Conservation (phyloP, 2,888 invertebrate species). For the Trilocha varians region DNA sequence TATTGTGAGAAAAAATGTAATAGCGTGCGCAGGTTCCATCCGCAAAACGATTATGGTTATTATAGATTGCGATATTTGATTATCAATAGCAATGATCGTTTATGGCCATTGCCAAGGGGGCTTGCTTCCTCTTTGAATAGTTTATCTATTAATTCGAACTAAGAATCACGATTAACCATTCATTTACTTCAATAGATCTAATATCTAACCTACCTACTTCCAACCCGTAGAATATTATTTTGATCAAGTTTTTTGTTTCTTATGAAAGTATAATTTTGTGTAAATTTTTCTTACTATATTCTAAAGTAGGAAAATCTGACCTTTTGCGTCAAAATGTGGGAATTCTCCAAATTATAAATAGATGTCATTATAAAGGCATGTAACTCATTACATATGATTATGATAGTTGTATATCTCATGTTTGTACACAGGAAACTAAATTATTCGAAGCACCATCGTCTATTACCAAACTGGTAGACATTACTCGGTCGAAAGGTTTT, state of each 20-base stretch:
- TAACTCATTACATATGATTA: not conserved
- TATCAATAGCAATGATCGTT: not conserved
- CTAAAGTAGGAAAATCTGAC: not conserved
- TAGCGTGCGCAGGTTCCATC: not conserved
- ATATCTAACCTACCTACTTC: too few species aligned
- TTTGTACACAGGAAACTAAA: not conserved
- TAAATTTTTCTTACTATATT: too few species aligned
- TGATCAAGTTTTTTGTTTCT: too few species aligned
- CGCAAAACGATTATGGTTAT: not conserved
- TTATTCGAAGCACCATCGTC: not conserved
- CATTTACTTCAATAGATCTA: too few species aligned
- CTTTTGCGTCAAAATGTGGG: not conserved
- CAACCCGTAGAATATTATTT: too few species aligned
- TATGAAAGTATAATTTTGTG: too few species aligned
- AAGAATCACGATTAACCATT: too few species aligned
- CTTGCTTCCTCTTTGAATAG: too few species aligned
- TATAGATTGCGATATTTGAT: not conserved
- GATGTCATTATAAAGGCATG: not conserved
- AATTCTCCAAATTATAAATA: not conserved
- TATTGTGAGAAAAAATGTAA: constrained; percentile 24
- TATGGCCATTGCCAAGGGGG: too few species aligned
- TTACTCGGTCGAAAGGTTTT: constrained; percentile 47
- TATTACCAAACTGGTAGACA: constrained; percentile 38
- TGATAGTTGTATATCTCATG: not conserved
- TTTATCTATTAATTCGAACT: too few species aligned